Base-by-base conservation (phyloP, 2,113 vertebrate genomes). In the Micromys minutus region DNA sequence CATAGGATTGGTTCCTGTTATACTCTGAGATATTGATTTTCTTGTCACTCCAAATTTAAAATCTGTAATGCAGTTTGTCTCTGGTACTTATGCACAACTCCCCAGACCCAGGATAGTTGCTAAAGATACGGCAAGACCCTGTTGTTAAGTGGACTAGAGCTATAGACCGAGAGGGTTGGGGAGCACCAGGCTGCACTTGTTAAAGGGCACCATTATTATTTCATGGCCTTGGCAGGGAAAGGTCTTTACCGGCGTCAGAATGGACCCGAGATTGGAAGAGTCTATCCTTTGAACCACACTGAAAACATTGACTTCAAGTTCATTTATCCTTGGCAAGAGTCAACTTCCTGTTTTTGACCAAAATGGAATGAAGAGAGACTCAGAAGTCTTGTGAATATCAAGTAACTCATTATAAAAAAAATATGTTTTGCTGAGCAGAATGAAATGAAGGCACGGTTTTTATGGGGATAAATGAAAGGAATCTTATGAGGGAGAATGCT, bases 181-280 rank as follows among this genome's bases (percentile, higher is more conserved):
- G 86, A 95, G 87, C 77, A 57, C 21, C 26, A 86, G 76, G 83
- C 69, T 94, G 80, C 92, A 76, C 79, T 94, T 55, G 39, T 89
- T 90, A 92, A 97, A 97, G 79, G 96, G 75, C 61, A 45, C 92
- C 94, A 94, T 97, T 97, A 97, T 89, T 97, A 96, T 98, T 96
- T 97, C 89, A 96, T 94, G 72, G 90, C 89, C 92, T 95, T 77
- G 50, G 83, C 45, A 77, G 76, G 39, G 52, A 61, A 92, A 47
- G 79, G 12, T 87, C 90, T 79, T 89, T 85, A 92, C 95, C 96
- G 96, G 39, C 86, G 45, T 75, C 74, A 93, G 92, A 94, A 91
- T 89, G 77, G 90, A 36, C 71, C 91, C 50, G 31, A 67, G 77
- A 84, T 80, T 57, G 90, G 85, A 96, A 83, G 67, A 90, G 74